Evolutionary conservation across 1,140 invertebrate genomes (phyloP).

Genomic region (Pogonomyrmex barbatus): DNA sequence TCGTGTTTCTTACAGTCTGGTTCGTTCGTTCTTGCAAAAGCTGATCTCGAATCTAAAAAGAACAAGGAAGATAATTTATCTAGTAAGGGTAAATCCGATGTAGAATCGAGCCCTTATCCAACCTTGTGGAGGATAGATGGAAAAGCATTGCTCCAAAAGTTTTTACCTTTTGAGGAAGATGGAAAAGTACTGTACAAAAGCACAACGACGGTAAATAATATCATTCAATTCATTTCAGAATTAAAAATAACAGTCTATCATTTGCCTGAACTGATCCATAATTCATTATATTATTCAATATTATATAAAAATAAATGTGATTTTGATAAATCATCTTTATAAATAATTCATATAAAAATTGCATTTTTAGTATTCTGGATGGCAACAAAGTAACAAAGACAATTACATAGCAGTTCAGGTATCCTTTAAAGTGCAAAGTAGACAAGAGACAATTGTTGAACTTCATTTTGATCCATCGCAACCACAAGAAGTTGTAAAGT

Average conservation of each 20-base stretch:
- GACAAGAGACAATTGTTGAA: conserved; percentile 86
- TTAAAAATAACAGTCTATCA: conserved; percentile 3
- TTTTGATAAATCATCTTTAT: conserved; percentile 44
- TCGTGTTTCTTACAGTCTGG: conserved; percentile 87
- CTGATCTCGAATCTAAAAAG: conserved; percentile 86
- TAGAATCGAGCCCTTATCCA: conserved; percentile 86
- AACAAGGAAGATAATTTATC: conserved; percentile 36
- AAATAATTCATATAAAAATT: conserved; percentile 48
- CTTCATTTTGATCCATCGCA: conserved; percentile 83
- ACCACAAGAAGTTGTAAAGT: conserved; percentile 82
- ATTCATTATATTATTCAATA: conserved; percentile 8
- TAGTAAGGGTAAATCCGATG: conserved; percentile 39
- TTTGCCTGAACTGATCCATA: conserved; percentile 17
- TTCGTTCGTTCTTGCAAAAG: conserved; percentile 90
- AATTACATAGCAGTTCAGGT: conserved; percentile 88
- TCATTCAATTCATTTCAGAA: neutral
- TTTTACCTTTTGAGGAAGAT: conserved; percentile 90
- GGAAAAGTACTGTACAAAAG: conserved; percentile 91
- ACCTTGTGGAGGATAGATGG: conserved; percentile 93
- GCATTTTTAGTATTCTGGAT: conserved; percentile 88
- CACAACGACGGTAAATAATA: conserved; percentile 89
- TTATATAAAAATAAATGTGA: conserved; percentile 8
- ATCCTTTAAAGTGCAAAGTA: conserved; percentile 86
- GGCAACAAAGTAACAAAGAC: conserved; percentile 89
- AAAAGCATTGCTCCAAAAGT: conserved; percentile 92